phyloP scores from a whole-genome alignment of 1,140 invertebrate species.

The Cherax quadricarinatus region DNA sequence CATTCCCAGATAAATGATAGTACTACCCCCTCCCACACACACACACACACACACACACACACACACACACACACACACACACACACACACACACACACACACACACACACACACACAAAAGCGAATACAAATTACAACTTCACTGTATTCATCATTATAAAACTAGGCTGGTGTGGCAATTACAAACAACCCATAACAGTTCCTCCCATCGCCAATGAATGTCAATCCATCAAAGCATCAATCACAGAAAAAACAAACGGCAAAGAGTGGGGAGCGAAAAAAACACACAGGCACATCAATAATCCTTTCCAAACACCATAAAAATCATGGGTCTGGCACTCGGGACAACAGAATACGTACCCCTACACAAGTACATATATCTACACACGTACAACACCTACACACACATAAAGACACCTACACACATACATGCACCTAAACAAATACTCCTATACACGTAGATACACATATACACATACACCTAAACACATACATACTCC shows the following conservation, averaged over 20 bases:
- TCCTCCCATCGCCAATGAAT: not conserved
- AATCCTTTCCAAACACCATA: no score
- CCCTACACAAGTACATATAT: not conserved
- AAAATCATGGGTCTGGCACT: no score
- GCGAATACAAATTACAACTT: not conserved
- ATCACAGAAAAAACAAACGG: not conserved
- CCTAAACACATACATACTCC: not conserved
- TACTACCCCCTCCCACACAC: no score
- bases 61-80: no score
- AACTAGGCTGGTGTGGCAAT: not conserved
- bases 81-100: no score
- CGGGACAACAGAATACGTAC: not conserved
- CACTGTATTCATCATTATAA: not conserved
- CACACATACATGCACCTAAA: no score
- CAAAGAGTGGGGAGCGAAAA: no score
- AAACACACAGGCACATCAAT: no score
- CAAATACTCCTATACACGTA: no score
- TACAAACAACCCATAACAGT: not conserved
- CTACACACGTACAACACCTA: not conserved
- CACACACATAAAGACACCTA: no score
- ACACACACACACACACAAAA: not conserved
- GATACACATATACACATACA: not conserved
- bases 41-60: no score
- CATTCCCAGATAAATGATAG: no score
- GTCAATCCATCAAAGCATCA: not conserved